Base-by-base conservation (phyloP, 2,113 vertebrate species). In the Xiphophorus hellerii region DNA sequence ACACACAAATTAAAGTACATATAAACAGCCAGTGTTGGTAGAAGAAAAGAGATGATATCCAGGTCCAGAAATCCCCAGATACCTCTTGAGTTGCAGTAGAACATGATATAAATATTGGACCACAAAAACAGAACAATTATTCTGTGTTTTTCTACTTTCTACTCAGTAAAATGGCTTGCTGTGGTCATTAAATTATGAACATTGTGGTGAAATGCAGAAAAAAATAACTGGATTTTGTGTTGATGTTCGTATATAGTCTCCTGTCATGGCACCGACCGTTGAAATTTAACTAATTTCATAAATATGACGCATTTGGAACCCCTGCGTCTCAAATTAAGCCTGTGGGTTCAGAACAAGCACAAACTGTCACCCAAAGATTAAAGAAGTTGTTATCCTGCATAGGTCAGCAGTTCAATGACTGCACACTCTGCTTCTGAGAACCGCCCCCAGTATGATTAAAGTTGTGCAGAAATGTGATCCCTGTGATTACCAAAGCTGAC, bases 381-480 rank as follows among this genome's bases (percentile, higher is more conserved):
- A 90, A 90, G 83, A 75, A 66, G 28, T 60, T 69, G 54, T 25
- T 69, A 84, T 73, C 73, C 73, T 61, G 33, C 33, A 14, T 48
- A 89, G 81, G 88, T 87, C 88, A 86, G 73, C 69, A 62, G 84
- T 85, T 88, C 84, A 88, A 70, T 39, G 64, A 30, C 75, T 91
- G 83, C 72, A 29, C 65, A 69, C 73, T 77, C 42, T 51, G 75
- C 76, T 86, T 91, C 87, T 74, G 31, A 73, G 80, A 73, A 80
- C 89, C 88, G 66, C 90, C 92, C 80, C 87, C 90, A 77, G 77
- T 58, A 76, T 92, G 88, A 92, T 94, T 94, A 93, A 90, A 79
- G 85, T 83, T 88, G 84, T 84, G 84, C 85, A 85, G 86, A 62
- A 85, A 84, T 82, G 86, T 89, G 90, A 90, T 89, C 83, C 82